Evolutionary conservation across 2,797 vertebrate genomes (phyloP).

Genomic region (Pangasius mekongensis): DNA sequence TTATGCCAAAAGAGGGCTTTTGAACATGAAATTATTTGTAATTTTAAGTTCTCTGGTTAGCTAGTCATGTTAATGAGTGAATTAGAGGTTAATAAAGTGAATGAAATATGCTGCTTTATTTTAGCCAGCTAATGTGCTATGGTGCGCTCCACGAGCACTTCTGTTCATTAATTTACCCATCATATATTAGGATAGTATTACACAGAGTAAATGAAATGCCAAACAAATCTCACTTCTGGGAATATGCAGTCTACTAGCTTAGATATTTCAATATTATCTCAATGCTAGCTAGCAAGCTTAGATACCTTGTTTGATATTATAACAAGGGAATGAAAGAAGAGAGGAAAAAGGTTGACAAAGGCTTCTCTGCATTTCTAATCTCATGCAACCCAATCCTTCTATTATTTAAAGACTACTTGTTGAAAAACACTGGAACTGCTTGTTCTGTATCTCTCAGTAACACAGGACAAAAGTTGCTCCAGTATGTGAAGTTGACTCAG

Average conservation of each 20-base stretch:
- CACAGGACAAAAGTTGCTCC: constrained; percentile 2
- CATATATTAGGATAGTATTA: neutral
- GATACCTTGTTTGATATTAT: constrained; percentile 59
- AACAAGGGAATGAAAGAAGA: constrained; percentile 63
- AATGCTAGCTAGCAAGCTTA: neutral
- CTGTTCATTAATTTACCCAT: neutral
- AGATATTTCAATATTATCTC: neutral
- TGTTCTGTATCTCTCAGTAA: neutral
- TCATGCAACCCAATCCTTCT: constrained; percentile 68
- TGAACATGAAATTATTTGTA: neutral
- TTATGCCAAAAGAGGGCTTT: neutral
- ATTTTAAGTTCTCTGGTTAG: neutral
- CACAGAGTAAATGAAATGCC: neutral
- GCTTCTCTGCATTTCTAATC: constrained; percentile 63
- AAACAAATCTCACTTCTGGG: neutral
- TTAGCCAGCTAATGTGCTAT: constrained; percentile 50
- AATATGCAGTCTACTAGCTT: neutral
- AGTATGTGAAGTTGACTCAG: constrained; percentile 60
- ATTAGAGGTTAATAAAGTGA: neutral
- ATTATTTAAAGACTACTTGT: constrained; percentile 67
- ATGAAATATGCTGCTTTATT: neutral
- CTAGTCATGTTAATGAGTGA: neutral
- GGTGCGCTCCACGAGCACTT: neutral
- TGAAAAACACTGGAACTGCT: constrained; percentile 49
- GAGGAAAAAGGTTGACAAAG: constrained; percentile 67